phyloP scores from a whole-genome alignment of 2,113 vertebrate genomes.

The Melierax canorus region DNA sequence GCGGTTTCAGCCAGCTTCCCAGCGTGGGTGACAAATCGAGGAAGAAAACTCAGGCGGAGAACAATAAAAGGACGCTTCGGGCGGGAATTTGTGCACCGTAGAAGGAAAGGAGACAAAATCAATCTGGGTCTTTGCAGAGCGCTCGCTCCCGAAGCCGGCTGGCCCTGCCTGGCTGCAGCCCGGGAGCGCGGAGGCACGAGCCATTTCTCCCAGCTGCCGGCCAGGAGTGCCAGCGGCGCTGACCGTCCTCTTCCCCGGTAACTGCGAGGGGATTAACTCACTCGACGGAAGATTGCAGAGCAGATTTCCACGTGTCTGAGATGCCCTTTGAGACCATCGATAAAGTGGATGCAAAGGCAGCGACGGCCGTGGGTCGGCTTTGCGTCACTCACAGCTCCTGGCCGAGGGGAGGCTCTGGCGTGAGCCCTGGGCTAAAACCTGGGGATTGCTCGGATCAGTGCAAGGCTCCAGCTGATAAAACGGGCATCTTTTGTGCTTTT shows the following conservation, averaged over 20 bases:
- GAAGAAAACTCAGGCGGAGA: neutral
- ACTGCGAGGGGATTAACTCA: neutral
- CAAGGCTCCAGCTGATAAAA: neutral
- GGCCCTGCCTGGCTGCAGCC: neutral
- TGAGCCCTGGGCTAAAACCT: no score
- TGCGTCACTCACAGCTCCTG: neutral
- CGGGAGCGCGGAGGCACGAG: neutral
- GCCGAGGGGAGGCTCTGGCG: neutral
- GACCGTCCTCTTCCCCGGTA: neutral
- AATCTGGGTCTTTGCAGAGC: fast-evolving
- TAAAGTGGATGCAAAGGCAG: neutral
- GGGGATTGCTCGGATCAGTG: neutral
- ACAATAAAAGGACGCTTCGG: fast-evolving
- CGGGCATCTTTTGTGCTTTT: neutral
- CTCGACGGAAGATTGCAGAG: fast-evolving
- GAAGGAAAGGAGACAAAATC: neutral
- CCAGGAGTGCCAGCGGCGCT: neutral
- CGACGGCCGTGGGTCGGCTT: fast-evolving
- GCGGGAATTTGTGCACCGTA: neutral
- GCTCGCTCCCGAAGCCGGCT: neutral
- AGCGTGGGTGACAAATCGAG: neutral
- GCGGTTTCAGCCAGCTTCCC: neutral
- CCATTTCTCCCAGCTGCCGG: neutral
- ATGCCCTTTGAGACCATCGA: neutral
- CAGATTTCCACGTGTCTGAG: neutral